phyloP scores from a whole-genome alignment of 2,888 invertebrate species.

The Himalopsyche anomala region DNA sequence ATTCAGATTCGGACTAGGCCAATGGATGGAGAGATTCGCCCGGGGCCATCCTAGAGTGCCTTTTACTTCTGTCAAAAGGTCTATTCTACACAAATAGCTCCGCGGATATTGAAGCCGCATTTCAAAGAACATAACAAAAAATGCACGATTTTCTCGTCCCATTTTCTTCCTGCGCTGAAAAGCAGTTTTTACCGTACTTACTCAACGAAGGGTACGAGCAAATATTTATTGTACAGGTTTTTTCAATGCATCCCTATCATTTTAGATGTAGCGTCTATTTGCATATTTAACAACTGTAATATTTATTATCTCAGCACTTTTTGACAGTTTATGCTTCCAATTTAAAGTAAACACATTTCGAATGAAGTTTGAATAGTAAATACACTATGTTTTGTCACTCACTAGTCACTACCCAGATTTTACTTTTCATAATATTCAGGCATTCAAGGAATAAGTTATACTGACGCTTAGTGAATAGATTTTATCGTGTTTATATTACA shows the following conservation, averaged over 20 bases:
- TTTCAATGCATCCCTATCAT: background rate
- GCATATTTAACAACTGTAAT: no score
- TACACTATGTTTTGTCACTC: no score
- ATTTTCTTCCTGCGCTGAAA: background rate
- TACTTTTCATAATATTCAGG: no score
- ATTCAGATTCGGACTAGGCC: conserved; percentile 9
- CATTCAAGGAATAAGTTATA: no score
- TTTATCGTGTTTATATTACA: no score
- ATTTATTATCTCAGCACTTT: no score
- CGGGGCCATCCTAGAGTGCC: conserved; percentile 8
- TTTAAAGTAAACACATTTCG: no score
- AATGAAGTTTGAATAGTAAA: no score
- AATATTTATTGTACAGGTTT: conserved; percentile 24
- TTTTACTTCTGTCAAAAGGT: conserved; percentile 30
- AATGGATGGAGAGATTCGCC: background rate
- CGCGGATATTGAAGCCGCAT: conserved; percentile 19
- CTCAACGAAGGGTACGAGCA: background rate
- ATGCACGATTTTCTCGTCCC: conserved; percentile 22
- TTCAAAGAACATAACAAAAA: conserved; percentile 19
- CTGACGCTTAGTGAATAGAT: no score
- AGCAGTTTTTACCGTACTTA: background rate
- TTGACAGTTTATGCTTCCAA: no score
- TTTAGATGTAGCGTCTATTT: no score
- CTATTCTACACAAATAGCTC: conserved; percentile 21
- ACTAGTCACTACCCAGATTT: no score